A percentile compares a stretch with the other conserved stretches of the same genome.
Evolutionary conservation across 2,797 vertebrate species (phyloP).

Genomic region (Danionella dracula): DNA sequence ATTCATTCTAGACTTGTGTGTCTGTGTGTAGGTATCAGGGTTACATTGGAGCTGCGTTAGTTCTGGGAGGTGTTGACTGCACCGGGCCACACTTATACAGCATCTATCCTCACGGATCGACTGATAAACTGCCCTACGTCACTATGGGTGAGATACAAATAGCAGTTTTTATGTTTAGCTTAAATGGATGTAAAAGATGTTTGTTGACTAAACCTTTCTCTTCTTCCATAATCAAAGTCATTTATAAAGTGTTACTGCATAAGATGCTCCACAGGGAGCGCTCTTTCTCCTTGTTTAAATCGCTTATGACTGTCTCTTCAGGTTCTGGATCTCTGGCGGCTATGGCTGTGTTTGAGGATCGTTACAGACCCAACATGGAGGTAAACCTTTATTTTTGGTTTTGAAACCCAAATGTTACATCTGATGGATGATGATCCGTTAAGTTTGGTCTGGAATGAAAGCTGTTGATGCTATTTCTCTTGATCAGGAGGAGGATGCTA

Average conservation of each 20-base stretch:
- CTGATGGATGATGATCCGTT: no score
- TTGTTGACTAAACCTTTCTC: no score
- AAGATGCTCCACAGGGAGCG: not conserved
- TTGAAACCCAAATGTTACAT: no score
- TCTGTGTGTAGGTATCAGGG: conserved; percentile 83
- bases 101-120: conserved; percentile 96
- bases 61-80: conserved; percentile 89
- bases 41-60: conserved; percentile 91
- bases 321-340: conserved; percentile 94
- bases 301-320: conserved; percentile 47
- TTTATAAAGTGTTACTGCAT: no score
- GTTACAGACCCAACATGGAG: conserved; percentile 88
- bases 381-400: conserved; percentile 55
- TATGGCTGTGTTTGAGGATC: conserved; percentile 96
- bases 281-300: no score
- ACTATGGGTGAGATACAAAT: conserved; percentile 84
- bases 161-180: no score
- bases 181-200: no score
- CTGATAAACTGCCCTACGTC: conserved; percentile 94
- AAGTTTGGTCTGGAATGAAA: no score
- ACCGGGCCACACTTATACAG: conserved; percentile 92
- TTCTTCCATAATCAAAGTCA: no score
- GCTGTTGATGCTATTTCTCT: not conserved
- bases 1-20: no score
- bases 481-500: conserved; percentile 85